Conservation (phyloP, 2,113 vertebrate species). For the Abramis brama region DNA sequence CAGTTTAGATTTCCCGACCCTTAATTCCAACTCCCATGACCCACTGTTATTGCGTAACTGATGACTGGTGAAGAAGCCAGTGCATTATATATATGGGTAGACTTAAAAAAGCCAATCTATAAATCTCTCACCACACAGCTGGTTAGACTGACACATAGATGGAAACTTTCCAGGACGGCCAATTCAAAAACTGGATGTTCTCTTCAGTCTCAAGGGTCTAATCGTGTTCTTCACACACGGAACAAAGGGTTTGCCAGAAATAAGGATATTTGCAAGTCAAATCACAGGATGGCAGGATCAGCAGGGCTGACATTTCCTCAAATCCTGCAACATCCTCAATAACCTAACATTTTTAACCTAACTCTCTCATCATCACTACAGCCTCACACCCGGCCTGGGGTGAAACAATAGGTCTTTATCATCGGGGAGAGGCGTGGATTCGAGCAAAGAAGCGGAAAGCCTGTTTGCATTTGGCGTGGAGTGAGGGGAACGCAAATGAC, state of each 20-base stretch:
- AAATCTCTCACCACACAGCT: not conserved
- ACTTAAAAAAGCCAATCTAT: conserved; percentile 1
- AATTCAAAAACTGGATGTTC: conserved; percentile 12
- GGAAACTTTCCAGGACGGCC: not conserved
- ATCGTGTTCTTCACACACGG: not conserved
- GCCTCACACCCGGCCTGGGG: not conserved
- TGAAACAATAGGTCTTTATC: conserved; percentile 42
- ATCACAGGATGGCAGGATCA: not conserved
- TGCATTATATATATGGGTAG: not conserved
- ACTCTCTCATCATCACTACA: not conserved
- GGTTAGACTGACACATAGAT: not conserved
- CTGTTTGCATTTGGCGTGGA: conserved; percentile 56
- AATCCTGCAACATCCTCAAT: conserved; percentile 3
- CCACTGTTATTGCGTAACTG: conserved; percentile 23
- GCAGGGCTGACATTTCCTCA: not conserved
- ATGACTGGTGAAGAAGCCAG: not conserved
- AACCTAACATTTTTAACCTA: not conserved
- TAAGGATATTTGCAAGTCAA: conserved; percentile 15
- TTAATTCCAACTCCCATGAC: conserved; percentile 27
- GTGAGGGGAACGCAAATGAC: conserved; percentile 28
- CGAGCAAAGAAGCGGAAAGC: not conserved
- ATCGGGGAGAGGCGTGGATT: conserved; percentile 1
- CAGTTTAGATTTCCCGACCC: conserved; percentile 8
- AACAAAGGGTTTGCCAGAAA: conserved; percentile 9
- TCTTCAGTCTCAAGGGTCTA: not conserved